These are phyloP conservation scores for Polymixis lichenea DNA, from an alignment of 2,888 invertebrate species.

Conservation along the genomic window DNA sequence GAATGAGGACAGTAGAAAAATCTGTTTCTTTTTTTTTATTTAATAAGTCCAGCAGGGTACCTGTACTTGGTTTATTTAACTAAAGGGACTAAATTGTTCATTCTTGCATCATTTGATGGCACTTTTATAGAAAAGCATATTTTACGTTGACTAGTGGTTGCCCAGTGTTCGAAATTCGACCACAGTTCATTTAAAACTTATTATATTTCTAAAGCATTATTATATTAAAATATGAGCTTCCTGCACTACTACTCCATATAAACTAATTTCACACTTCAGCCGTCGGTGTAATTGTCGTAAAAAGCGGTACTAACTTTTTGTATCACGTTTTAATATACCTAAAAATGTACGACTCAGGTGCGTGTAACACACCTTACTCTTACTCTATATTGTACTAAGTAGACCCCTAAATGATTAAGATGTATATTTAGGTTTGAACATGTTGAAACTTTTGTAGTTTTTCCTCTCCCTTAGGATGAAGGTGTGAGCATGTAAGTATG, in stretches of 20 bases:
- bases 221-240: no score
- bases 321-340: no score
- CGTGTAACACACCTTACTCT: not conserved
- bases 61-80: not conserved
- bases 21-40: not conserved
- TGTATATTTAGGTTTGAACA: not conserved
- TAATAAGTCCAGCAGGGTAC: not conserved
- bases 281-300: no score
- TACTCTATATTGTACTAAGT: not conserved
- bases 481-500: not conserved
- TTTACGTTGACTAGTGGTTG: no score
- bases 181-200: no score
- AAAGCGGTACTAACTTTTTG: no score
- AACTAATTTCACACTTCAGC: no score
- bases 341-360: not conserved
- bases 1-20: not conserved
- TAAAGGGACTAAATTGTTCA: not conserved
- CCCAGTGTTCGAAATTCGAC: no score
- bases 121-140: not conserved
- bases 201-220: no score
- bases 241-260: no score
- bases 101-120: not conserved
- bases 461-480: not conserved
- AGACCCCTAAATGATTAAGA: not conserved
- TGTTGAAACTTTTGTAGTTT: not conserved